Conservation (phyloP, 2,888 invertebrate species). For the Cenopis cana region DNA sequence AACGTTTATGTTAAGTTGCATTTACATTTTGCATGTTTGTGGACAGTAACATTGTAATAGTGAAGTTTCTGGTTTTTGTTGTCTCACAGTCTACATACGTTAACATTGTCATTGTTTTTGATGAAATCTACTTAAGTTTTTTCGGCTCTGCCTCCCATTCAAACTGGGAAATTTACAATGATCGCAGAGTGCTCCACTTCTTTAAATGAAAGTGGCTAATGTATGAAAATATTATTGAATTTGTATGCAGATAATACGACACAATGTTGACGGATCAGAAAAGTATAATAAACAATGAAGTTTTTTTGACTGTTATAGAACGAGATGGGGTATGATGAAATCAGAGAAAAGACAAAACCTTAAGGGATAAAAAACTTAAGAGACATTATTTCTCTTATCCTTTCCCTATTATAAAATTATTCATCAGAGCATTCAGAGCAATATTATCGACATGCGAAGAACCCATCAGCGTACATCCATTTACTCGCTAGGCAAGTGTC, state of each 20-base stretch:
- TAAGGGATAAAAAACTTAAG: no score
- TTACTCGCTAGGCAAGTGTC: constrained; percentile 72
- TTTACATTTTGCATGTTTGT: constrained; percentile 6
- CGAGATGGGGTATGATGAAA: no score
- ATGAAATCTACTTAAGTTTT: neutral
- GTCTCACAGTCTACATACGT: constrained; percentile 5
- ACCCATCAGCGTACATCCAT: constrained; percentile 66
- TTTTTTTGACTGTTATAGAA: neutral
- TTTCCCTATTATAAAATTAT: neutral
- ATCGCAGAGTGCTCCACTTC: neutral
- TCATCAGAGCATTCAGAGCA: no score
- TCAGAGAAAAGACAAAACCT: no score
- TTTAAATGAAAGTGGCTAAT: no score
- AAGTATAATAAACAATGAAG: neutral
- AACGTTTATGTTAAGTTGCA: constrained; percentile 2
- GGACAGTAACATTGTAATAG: constrained; percentile 1
- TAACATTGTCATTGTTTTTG: neutral
- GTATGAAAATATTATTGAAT: no score
- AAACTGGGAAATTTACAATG: neutral
- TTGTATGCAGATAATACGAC: no score
- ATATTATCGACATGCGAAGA: neutral
- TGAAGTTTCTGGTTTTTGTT: neutral
- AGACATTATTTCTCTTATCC: no score
- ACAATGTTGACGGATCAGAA: no score
- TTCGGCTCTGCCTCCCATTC: neutral